A percentile compares a stretch with the other conserved stretches of the same genome.
Conservation (phyloP, 2,113 vertebrate genomes). For the Dasyprocta punctata region DNA sequence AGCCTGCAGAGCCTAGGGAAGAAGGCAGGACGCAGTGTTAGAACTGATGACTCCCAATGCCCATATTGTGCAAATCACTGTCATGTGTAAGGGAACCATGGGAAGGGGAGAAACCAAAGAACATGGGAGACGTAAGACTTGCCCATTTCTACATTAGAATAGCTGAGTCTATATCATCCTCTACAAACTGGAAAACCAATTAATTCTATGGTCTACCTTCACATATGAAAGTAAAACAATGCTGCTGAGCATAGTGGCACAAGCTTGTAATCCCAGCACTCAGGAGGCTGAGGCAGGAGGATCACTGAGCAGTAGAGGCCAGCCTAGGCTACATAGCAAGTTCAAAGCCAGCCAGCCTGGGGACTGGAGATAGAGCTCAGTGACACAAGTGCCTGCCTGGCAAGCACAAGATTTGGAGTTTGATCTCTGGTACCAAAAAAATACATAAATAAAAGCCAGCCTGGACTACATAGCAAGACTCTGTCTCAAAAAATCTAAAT, state of each 20-base stretch:
- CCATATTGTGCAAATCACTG: neutral
- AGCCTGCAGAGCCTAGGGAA: slow-evolving; percentile 93
- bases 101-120: neutral
- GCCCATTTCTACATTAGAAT: neutral
- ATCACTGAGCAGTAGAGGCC: neutral
- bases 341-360: too few species aligned
- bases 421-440: too few species aligned
- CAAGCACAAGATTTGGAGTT: too few species aligned
- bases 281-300: neutral
- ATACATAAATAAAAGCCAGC: too few species aligned
- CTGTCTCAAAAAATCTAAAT: neutral
- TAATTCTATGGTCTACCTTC: neutral
- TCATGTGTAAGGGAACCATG: neutral
- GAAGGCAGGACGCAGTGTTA: slow-evolving; percentile 21
- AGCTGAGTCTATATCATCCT: neutral
- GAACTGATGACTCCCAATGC: neutral
- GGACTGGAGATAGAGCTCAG: too few species aligned
- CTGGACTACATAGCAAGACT: neutral
- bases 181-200: neutral
- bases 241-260: neutral
- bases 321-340: neutral
- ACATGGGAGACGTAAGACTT: neutral
- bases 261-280: neutral
- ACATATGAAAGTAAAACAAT: neutral
- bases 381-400: too few species aligned